Percentiles rank a stretch among this genome's conserved stretches.
These are phyloP conservation scores for Geophilus truncorum DNA, from an alignment of 2,888 invertebrate species.

Conservation along the genomic window DNA sequence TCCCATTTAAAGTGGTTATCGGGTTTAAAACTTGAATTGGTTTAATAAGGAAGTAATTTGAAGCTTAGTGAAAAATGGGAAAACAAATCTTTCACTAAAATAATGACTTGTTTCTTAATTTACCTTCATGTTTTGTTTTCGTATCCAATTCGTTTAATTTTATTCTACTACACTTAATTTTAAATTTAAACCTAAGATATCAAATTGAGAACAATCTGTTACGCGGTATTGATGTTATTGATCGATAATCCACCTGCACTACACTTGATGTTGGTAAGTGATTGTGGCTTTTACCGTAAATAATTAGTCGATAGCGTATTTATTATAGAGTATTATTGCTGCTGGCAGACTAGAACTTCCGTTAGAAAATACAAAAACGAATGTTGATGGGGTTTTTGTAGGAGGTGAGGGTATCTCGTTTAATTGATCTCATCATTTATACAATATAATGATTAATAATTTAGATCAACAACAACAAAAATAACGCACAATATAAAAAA, in stretches of 20 bases:
- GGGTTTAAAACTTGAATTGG: too few relatives aligned
- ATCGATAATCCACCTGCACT: neutral
- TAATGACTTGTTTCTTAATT: neutral
- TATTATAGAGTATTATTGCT: too few relatives aligned
- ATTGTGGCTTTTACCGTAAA: neutral
- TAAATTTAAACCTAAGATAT: too few relatives aligned
- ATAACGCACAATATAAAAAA: neutral
- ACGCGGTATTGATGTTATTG: neutral
- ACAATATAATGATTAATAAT: neutral
- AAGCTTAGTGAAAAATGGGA: neutral
- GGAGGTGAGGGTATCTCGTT: too few relatives aligned
- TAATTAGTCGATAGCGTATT: too few relatives aligned
- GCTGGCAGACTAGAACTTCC: neutral
- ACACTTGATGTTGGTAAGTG: neutral
- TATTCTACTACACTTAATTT: too few relatives aligned
- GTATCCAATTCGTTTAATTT: too few relatives aligned
- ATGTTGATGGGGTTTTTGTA: too few relatives aligned
- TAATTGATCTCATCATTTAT: neutral
- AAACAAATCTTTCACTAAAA: neutral
- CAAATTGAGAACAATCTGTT: neutral
- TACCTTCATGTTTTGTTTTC: neutral
- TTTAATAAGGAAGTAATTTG: constrained; percentile 5
- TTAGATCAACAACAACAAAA: neutral
- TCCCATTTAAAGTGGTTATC: neutral
- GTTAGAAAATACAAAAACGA: neutral